These are phyloP conservation scores for Pavo muticus DNA, from an alignment of 2,113 vertebrate genomes.

Conservation along the genomic window DNA sequence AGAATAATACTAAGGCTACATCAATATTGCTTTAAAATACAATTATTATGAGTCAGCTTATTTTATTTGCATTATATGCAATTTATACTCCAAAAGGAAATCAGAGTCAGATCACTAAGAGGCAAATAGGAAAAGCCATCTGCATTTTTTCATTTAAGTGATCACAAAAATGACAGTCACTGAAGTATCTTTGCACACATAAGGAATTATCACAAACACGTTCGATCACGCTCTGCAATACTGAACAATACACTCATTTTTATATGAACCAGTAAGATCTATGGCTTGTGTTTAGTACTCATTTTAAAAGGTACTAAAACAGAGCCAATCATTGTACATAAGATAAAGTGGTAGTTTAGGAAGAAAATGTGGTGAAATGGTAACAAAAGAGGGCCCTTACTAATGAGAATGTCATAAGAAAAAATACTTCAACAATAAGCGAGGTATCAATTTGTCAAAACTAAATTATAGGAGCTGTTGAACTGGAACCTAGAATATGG, in stretches of 20 bases:
- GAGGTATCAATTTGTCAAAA: conserved; percentile 62
- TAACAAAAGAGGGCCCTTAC: conserved; percentile 26
- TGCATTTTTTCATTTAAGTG: conserved; percentile 60
- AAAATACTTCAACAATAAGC: conserved; percentile 38
- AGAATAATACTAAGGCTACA: background rate
- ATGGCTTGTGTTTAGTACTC: conserved; percentile 58
- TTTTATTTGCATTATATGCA: conserved; percentile 52
- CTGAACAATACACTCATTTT: conserved; percentile 55
- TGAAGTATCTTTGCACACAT: conserved; percentile 41
- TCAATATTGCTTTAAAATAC: conserved; percentile 12
- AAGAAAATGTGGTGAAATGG: conserved; percentile 46
- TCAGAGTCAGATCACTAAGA: conserved; percentile 66
- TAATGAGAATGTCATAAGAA: conserved; percentile 37
- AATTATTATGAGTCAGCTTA: background rate
- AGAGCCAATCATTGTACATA: conserved; percentile 41
- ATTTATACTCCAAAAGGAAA: conserved; percentile 58
- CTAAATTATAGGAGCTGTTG: conserved; percentile 67
- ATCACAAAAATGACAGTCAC: conserved; percentile 59
- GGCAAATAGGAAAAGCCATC: conserved; percentile 52
- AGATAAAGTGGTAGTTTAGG: conserved; percentile 58
- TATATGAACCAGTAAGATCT: conserved; percentile 69
- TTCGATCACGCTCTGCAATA: conserved; percentile 49
- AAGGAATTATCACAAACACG: conserved; percentile 36
- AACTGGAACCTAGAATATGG: conserved; percentile 47
- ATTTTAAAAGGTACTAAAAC: conserved; percentile 68